Evolutionary conservation across 2,113 vertebrate genomes (phyloP).

Genomic region (Gopherus evgoodei): DNA sequence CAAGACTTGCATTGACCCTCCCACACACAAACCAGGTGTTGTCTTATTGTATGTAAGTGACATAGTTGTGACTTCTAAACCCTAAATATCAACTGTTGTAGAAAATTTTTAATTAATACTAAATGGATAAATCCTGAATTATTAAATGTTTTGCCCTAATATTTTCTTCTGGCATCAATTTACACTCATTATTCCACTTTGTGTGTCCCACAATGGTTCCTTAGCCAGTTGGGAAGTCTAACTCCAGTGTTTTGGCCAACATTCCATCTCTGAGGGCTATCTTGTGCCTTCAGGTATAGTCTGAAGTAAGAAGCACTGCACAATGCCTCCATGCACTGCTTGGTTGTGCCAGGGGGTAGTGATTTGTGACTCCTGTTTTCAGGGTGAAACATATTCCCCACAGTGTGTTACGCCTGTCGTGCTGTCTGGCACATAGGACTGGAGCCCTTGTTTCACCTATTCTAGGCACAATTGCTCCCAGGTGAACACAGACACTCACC

Average conservation of each 20-base stretch:
- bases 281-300: background rate
- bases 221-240: background rate
- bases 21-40: background rate
- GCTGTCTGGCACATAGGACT: background rate
- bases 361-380: background rate
- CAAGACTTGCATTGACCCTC: background rate
- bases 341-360: background rate
- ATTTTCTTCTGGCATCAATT: background rate
- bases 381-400: background rate
- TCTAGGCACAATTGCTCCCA: background rate
- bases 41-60: background rate
- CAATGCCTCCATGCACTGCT: background rate
- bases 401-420: background rate
- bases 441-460: background rate
- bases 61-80: background rate
- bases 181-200: background rate
- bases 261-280: background rate
- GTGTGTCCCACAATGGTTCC: background rate
- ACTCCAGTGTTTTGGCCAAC: background rate
- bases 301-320: background rate
- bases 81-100: background rate
- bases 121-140: background rate
- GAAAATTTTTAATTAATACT: background rate
- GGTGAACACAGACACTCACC: background rate
- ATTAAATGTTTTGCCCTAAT: background rate